A percentile compares a stretch with the other conserved stretches of the same genome.
phyloP scores from a whole-genome alignment of 2,888 invertebrate genomes.

The Xylocampa areola region DNA sequence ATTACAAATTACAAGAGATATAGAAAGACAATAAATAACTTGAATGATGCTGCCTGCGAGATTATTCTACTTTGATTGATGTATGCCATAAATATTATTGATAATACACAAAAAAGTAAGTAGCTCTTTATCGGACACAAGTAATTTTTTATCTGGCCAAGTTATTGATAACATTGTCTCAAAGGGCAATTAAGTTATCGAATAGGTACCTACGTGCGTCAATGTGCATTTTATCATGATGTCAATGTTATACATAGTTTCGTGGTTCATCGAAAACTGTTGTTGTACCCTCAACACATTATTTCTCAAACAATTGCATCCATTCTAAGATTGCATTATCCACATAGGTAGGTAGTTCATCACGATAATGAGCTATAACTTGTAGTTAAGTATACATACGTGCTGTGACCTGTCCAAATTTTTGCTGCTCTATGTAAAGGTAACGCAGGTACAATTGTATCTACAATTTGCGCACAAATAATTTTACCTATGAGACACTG shows the following conservation, averaged over 20 bases:
- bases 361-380: not conserved
- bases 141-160: slow-evolving; percentile 61
- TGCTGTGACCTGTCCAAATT: no score
- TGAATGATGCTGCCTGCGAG: slow-evolving; percentile 19
- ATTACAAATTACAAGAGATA: slow-evolving; percentile 5
- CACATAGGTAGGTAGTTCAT: not conserved
- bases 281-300: not conserved
- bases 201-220: slow-evolving; percentile 65
- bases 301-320: slow-evolving; percentile 3
- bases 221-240: slow-evolving; percentile 49
- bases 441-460: no score
- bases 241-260: slow-evolving; percentile 15
- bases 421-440: no score
- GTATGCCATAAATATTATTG: slow-evolving; percentile 35
- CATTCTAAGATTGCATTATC: slow-evolving; percentile 7
- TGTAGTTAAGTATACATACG: not conserved
- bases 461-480: no score
- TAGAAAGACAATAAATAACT: slow-evolving; percentile 31
- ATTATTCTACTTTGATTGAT: slow-evolving; percentile 44
- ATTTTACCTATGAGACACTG: no score
- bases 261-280: slow-evolving; percentile 14
- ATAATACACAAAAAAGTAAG: slow-evolving; percentile 48
- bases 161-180: slow-evolving; percentile 67
- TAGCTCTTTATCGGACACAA: slow-evolving; percentile 40
- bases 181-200: slow-evolving; percentile 73